Percentiles rank a stretch among this genome's conserved stretches.
These are phyloP conservation scores for Brachyistius frenatus DNA, from an alignment of 2,113 vertebrate genomes.

Conservation along the genomic window DNA sequence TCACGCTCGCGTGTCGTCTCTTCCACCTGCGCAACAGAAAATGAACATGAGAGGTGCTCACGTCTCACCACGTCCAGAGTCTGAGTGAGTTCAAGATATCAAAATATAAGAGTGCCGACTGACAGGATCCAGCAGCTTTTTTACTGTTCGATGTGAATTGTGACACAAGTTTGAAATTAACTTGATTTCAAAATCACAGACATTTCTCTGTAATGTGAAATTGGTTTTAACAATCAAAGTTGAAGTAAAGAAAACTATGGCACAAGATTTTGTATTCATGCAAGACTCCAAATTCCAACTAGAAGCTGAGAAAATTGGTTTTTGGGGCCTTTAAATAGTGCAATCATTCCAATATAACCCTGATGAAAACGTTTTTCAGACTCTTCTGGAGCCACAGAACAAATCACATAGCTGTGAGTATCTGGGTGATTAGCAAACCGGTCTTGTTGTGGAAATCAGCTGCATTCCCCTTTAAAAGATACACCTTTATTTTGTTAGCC, in stretches of 20 bases:
- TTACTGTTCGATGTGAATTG: too few species aligned
- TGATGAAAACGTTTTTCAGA: background rate
- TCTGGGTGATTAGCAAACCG: background rate
- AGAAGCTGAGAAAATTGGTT: too few species aligned
- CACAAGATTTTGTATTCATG: background rate
- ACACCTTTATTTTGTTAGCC: too few species aligned
- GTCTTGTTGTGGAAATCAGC: too few species aligned
- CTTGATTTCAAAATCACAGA: too few species aligned
- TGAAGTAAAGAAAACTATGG: background rate
- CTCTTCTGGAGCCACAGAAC: background rate
- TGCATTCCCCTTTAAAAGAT: too few species aligned
- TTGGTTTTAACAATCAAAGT: background rate
- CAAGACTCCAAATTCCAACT: too few species aligned
- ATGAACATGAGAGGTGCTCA: background rate
- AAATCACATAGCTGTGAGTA: background rate
- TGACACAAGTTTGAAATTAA: too few species aligned
- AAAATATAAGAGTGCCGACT: too few species aligned
- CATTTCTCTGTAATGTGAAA: background rate
- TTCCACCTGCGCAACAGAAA: constrained; percentile 86
- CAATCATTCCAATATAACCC: background rate
- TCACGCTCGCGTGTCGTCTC: constrained; percentile 95
- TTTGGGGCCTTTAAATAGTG: too few species aligned
- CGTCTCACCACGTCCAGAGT: background rate
- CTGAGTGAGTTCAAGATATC: too few species aligned
- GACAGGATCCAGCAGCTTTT: too few species aligned